phyloP scores from a whole-genome alignment of 2,113 vertebrate species.

The Gobius niger region DNA sequence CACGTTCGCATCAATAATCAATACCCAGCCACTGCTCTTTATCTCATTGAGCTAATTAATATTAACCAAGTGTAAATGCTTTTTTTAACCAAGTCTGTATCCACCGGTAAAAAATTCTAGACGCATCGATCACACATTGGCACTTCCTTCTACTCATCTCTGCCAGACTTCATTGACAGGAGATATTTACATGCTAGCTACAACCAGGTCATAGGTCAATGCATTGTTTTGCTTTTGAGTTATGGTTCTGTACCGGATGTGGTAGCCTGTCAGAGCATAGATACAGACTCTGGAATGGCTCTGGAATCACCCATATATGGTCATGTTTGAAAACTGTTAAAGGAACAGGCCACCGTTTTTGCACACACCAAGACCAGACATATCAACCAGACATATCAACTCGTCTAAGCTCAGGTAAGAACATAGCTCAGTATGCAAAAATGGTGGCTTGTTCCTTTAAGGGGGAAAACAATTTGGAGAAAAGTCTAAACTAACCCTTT shows the following conservation, averaged over 20 bases:
- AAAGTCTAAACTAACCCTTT: too few species aligned
- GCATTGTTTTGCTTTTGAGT: conserved; percentile 11
- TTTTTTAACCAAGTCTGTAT: conserved; percentile 59
- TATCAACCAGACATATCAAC: too few species aligned
- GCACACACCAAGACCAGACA: too few species aligned
- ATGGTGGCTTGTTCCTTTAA: too few species aligned
- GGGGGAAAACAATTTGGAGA: too few species aligned
- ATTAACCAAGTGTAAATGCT: conserved; percentile 55
- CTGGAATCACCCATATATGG: too few species aligned
- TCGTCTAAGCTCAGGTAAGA: too few species aligned
- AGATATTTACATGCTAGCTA: conserved; percentile 39
- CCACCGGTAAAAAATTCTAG: conserved; percentile 30
- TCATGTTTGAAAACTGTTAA: too few species aligned
- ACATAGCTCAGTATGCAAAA: too few species aligned
- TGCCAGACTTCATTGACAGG: conserved; percentile 38
- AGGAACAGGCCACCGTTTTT: too few species aligned
- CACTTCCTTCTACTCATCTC: conserved; percentile 41
- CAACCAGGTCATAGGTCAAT: conserved; percentile 48
- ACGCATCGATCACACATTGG: conserved; percentile 47
- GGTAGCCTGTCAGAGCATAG: background rate
- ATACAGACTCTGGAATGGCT: too few species aligned
- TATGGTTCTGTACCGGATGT: background rate
- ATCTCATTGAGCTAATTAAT: conserved; percentile 60
- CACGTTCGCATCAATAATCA: conserved; percentile 52
- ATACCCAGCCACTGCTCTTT: conserved; percentile 42